Evolutionary conservation across 2,113 vertebrate genomes (phyloP).

Genomic region (Dipodomys spectabilis): DNA sequence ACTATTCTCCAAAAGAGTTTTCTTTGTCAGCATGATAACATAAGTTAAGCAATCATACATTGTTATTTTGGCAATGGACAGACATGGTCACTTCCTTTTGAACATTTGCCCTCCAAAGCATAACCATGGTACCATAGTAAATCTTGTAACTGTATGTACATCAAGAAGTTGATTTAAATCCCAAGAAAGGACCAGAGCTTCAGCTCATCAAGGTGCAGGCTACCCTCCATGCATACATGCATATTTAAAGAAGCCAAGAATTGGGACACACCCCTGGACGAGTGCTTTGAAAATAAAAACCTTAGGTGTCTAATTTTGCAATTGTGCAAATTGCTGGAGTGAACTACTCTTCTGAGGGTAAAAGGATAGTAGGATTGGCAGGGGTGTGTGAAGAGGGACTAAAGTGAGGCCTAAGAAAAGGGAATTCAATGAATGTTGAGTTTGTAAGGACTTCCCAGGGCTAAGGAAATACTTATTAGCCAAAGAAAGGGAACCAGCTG

Average conservation of each 20-base stretch:
- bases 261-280: not conserved
- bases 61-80: not conserved
- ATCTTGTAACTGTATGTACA: not conserved
- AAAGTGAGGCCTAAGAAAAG: not conserved
- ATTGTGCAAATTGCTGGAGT: slow-evolving; percentile 63
- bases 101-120: not conserved
- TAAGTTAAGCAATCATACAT: not conserved
- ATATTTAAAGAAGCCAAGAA: slow-evolving; percentile 8
- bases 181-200: not conserved
- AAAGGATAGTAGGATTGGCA: not conserved
- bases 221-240: not conserved
- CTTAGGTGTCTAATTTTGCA: slow-evolving; percentile 68
- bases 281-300: slow-evolving; percentile 74
- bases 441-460: slow-evolving; percentile 51
- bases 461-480: slow-evolving; percentile 63
- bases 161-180: slow-evolving; percentile 16
- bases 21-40: not conserved
- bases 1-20: slow-evolving; percentile 14
- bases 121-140: not conserved
- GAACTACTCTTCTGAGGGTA: slow-evolving; percentile 75
- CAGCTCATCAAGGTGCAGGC: not conserved
- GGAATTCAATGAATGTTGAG: slow-evolving; percentile 78
- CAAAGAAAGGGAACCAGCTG: slow-evolving; percentile 47
- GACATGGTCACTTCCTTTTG: not conserved
- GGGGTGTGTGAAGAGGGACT: not conserved